phyloP scores from a whole-genome alignment of 2,797 vertebrate species.

The Fratercula arctica region DNA sequence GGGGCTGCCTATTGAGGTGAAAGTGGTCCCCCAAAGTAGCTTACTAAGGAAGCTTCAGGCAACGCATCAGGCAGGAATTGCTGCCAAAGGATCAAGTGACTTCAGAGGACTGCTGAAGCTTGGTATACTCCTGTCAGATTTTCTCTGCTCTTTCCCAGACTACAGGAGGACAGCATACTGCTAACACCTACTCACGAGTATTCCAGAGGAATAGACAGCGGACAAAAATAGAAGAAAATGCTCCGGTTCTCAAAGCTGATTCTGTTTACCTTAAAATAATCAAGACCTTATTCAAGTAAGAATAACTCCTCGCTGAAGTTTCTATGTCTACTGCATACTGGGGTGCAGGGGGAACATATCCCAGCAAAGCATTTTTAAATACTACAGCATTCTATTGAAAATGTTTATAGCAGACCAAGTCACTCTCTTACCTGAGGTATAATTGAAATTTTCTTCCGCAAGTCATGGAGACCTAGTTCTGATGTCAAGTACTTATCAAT shows the following conservation, averaged over 20 bases:
- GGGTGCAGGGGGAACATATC: background rate
- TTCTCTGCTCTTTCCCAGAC: background rate
- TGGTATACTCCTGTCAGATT: background rate
- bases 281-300: background rate
- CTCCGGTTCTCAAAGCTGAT: background rate
- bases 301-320: rapidly evolving
- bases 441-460: slow-evolving; percentile 95
- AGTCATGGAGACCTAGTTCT: slow-evolving; percentile 91
- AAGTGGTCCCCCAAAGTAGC: background rate
- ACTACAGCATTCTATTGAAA: background rate
- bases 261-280: background rate
- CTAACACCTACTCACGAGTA: background rate
- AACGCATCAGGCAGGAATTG: background rate
- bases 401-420: background rate
- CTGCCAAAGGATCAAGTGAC: background rate
- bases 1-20: background rate
- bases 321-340: background rate
- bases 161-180: background rate
- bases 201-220: background rate
- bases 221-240: background rate
- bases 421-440: slow-evolving; percentile 87
- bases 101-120: background rate
- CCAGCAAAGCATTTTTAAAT: background rate
- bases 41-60: background rate
- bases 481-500: slow-evolving; percentile 89